Base-by-base conservation (phyloP, 2,113 vertebrate genomes). In the Trematocara zebra region DNA sequence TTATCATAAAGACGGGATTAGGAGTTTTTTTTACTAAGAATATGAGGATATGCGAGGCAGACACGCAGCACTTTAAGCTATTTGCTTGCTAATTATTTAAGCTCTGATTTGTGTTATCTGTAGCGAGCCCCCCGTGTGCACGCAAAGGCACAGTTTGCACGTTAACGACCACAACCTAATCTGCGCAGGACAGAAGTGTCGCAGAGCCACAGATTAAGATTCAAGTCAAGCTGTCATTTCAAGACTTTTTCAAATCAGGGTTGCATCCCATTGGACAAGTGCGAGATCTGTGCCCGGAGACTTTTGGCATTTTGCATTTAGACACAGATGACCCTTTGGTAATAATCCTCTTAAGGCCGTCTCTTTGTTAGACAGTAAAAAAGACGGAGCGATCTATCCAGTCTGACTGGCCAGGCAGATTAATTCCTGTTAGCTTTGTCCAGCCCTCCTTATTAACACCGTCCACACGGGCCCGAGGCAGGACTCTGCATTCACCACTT, bases 1-100 rank as follows among this genome's bases (percentile, higher is more conserved):
- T 96, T 95, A 95, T 94, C 76, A 89, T 94, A 90, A 92, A 93
- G 89, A 92, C 78, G 72, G 93, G 95, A 96, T 96, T 96, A 96
- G 83, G 84, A 86, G 79, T 56, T 86, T 69, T 35, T 76, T 91
- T 91, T 81, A 54, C 42, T 54, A 72, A 49, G 92, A 95, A 95
- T 93, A 95, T 90, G 59, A 90, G 90, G 92, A 86, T 86, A 78
- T 56, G 51, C 49, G 49, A 84, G 85, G 87, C 91, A 95, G 94
- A 94, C 87, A 82, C 83, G 83, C 82, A 56, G 88, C 93, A 94
- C 92, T 95, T 93, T 87, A 90, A 87, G 54, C 94, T 93, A 95
- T 96, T 95, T 94, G 88, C 85, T 84, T 51, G 28, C n/a, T 90
- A 76, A 91, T 81, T 92, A 83, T 90, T 83, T 85, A 86, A 89